phyloP scores from a whole-genome alignment of 2,113 vertebrate genomes.

The Saiga tatarica region DNA sequence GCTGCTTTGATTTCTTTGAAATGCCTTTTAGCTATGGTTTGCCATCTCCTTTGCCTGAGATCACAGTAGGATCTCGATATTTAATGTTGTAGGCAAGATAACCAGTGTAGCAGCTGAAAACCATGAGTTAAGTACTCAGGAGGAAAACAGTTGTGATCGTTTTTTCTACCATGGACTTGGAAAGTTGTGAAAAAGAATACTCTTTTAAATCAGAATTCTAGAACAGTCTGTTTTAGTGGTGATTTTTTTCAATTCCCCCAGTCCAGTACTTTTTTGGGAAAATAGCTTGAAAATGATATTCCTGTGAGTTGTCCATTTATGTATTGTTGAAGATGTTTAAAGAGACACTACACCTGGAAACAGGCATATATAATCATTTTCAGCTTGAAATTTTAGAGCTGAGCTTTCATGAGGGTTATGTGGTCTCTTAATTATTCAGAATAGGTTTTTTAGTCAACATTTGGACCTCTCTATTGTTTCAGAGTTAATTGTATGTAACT shows the following conservation, averaged over 20 bases:
- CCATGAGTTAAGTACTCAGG: neutral
- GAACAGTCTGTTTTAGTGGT: neutral
- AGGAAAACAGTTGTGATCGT: neutral
- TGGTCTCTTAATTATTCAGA: conserved; percentile 18
- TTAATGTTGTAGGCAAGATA: conserved; percentile 1
- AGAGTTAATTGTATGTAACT: neutral
- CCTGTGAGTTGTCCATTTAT: conserved; percentile 9
- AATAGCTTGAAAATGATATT: neutral
- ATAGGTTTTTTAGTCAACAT: conserved; percentile 13
- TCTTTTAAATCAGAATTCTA: neutral
- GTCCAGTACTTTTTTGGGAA: neutral
- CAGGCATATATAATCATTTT: neutral
- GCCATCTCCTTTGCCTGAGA: neutral
- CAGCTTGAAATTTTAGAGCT: conserved; percentile 1
- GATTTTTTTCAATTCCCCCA: neutral
- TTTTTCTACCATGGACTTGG: neutral
- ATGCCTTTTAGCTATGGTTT: neutral
- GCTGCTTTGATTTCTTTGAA: neutral
- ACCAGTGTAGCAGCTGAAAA: neutral
- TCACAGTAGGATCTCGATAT: conserved; percentile 5
- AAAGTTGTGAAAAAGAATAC: neutral
- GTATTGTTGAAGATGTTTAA: neutral
- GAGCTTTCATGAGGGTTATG: neutral
- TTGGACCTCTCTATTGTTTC: neutral
- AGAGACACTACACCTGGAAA: neutral